These are phyloP conservation scores for Cynoglossus semilaevis DNA, from an alignment of 2,113 vertebrate species.

Conservation along the genomic window DNA sequence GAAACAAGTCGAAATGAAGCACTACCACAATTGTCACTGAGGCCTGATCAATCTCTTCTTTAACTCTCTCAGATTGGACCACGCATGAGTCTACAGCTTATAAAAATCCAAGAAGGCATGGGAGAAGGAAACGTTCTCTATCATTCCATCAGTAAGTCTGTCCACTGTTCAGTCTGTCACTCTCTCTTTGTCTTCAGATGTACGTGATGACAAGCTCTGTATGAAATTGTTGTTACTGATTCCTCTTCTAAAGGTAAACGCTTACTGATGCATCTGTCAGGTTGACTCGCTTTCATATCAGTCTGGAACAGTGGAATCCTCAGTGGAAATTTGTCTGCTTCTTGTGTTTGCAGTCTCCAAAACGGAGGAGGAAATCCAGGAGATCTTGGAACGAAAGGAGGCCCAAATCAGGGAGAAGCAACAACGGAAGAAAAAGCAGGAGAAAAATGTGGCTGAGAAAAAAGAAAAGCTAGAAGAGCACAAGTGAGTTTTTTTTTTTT, in stretches of 20 bases:
- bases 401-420: slow-evolving; percentile 75
- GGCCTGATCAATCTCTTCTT: not conserved
- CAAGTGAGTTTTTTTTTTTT: slow-evolving; percentile 71
- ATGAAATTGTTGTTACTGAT: slow-evolving; percentile 62
- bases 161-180: not conserved
- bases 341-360: slow-evolving; percentile 77
- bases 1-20: too few species aligned
- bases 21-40: rapidly evolving
- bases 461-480: slow-evolving; percentile 72
- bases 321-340: not conserved
- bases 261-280: slow-evolving; percentile 62
- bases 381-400: slow-evolving; percentile 80
- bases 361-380: slow-evolving; percentile 80
- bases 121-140: slow-evolving; percentile 85
- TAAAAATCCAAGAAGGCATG: slow-evolving; percentile 89
- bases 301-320: not conserved
- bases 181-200: slow-evolving; percentile 3
- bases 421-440: slow-evolving; percentile 77
- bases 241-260: slow-evolving; percentile 65
- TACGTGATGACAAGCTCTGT: slow-evolving; percentile 45
- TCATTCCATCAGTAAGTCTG: slow-evolving; percentile 80
- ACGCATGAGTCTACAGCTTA: slow-evolving; percentile 84
- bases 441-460: slow-evolving; percentile 79
- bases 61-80: slow-evolving; percentile 83
- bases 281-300: rapidly evolving